Conservation (phyloP, 2,888 invertebrate genomes). For the Tridacna crocea region DNA sequence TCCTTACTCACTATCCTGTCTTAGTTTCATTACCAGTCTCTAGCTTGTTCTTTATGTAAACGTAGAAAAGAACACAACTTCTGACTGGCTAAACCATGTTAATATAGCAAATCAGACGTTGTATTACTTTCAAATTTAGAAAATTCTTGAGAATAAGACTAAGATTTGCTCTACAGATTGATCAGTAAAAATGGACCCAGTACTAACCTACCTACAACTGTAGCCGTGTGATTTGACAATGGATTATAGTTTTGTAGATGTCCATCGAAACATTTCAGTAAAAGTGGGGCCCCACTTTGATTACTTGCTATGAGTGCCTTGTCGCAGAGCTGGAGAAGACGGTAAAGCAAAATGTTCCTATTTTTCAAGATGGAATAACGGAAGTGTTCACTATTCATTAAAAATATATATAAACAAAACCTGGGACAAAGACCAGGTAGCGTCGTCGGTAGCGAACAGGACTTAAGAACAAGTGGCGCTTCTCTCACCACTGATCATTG, state of each 20-base stretch:
- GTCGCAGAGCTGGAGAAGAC: background rate
- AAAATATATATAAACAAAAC: too few species aligned
- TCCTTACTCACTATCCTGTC: too few species aligned
- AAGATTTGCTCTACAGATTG: background rate
- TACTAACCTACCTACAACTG: background rate
- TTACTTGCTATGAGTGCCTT: background rate
- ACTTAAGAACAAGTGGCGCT: too few species aligned
- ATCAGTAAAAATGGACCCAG: background rate
- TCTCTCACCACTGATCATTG: too few species aligned
- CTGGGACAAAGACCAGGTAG: too few species aligned
- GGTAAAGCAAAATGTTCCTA: too few species aligned
- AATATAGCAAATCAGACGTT: background rate
- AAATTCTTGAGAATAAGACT: background rate
- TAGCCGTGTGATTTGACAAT: background rate
- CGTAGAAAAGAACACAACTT: background rate
- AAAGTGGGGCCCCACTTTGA: background rate
- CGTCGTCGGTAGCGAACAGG: too few species aligned
- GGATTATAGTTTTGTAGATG: slow-evolving; percentile 14
- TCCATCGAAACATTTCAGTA: slow-evolving; percentile 10
- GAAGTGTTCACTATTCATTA: too few species aligned
- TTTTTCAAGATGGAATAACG: too few species aligned
- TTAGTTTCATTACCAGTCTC: too few species aligned
- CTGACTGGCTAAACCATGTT: background rate
- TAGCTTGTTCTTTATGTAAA: too few species aligned
- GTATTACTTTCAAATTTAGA: background rate